Percentiles rank a stretch among this genome's conserved stretches.
phyloP scores from a whole-genome alignment of 2,113 vertebrate species.

The Lutjanus erythropterus region DNA sequence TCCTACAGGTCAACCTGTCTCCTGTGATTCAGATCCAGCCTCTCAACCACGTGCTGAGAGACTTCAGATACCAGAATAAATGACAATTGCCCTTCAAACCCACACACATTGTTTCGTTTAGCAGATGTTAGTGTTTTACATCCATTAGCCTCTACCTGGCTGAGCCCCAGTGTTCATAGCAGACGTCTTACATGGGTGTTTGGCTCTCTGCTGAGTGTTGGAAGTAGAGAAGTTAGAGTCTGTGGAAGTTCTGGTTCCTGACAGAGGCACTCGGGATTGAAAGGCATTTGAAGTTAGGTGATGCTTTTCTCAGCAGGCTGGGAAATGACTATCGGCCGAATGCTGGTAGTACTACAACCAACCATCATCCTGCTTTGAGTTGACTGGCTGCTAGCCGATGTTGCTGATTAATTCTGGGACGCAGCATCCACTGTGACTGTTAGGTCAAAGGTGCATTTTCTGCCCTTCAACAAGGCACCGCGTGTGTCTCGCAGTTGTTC shows the following conservation, averaged over 20 bases:
- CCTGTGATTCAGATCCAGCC: slow-evolving; percentile 81
- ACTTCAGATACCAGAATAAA: slow-evolving; percentile 75
- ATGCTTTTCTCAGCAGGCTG: slow-evolving; percentile 67
- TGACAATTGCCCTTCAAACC: slow-evolving; percentile 24
- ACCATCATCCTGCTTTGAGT: slow-evolving; percentile 38
- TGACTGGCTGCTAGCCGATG: neutral
- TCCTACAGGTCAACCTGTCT: slow-evolving; percentile 78
- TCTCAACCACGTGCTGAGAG: slow-evolving; percentile 69
- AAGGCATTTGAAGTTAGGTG: slow-evolving; percentile 36
- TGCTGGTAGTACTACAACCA: slow-evolving; percentile 34
- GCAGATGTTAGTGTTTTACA: slow-evolving; percentile 58
- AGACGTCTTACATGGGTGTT: slow-evolving; percentile 34
- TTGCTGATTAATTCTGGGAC: slow-evolving; percentile 9
- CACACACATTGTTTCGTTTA: slow-evolving; percentile 19
- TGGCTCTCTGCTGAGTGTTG: slow-evolving; percentile 16
- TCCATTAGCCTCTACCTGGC: slow-evolving; percentile 34
- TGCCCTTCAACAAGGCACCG: neutral
- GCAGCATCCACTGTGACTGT: slow-evolving; percentile 11
- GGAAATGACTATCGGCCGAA: slow-evolving; percentile 40
- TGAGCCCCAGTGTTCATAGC: slow-evolving; percentile 38
- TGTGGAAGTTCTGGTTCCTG: slow-evolving; percentile 30
- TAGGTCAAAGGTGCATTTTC: neutral
- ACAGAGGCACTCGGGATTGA: neutral
- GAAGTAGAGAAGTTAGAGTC: slow-evolving; percentile 6
- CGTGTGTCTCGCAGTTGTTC: slow-evolving; percentile 2